These are phyloP conservation scores for Chaetoderma sp. DNA, from an alignment of 2,888 invertebrate genomes.

Conservation along the genomic window DNA sequence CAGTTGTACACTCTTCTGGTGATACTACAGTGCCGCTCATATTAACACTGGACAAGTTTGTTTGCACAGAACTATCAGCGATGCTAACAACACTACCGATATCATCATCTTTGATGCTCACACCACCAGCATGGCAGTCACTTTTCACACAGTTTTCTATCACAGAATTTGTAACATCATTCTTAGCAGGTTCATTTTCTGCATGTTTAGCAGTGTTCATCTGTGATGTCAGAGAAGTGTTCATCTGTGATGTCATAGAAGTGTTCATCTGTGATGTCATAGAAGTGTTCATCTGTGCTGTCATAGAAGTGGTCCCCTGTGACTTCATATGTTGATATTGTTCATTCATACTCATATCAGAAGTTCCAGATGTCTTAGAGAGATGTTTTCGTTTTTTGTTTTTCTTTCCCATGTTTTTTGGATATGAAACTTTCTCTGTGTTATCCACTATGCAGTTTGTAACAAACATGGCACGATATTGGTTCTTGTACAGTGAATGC, in stretches of 20 bases:
- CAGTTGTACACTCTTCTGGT: not conserved
- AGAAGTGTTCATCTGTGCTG: not conserved
- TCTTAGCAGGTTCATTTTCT: too few relatives aligned
- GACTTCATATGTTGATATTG: too few relatives aligned
- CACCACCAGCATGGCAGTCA: not conserved
- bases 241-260: too few relatives aligned
- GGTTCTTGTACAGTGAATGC: constrained; percentile 72
- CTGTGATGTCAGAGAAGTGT: too few relatives aligned
- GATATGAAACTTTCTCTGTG: constrained; percentile 58
- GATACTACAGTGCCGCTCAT: not conserved
- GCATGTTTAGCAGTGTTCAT: too few relatives aligned
- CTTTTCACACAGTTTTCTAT: too few relatives aligned
- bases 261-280: not conserved
- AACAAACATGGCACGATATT: constrained; percentile 76
- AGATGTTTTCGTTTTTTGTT: constrained; percentile 45
- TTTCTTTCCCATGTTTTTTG: constrained; percentile 58
- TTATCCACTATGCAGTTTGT: constrained; percentile 72
- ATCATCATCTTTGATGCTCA: too few relatives aligned
- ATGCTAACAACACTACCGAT: too few relatives aligned
- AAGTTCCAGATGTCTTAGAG: too few relatives aligned
- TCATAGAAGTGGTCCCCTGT: too few relatives aligned
- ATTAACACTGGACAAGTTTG: not conserved
- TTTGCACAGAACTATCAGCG: too few relatives aligned
- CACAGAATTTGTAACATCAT: not conserved
- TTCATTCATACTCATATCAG: not conserved